Conservation (phyloP, 2,113 vertebrate genomes). For the Scytalopus superciliaris region DNA sequence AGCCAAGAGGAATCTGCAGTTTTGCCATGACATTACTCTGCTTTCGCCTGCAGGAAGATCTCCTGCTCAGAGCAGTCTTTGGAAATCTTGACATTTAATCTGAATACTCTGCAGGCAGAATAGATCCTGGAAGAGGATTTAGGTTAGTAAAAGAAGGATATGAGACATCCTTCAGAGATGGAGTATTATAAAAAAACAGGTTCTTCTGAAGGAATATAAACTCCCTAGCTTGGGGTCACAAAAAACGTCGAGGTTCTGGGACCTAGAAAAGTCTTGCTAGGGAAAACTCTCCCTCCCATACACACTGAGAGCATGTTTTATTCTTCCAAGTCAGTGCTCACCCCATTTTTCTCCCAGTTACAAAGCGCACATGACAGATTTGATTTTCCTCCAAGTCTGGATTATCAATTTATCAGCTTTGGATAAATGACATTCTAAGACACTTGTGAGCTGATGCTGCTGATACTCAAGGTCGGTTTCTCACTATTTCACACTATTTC, state of each 20-base stretch:
- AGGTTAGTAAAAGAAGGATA: background rate
- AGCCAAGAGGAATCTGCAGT: background rate
- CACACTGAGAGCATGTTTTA: background rate
- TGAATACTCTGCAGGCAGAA: background rate
- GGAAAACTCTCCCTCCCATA: background rate
- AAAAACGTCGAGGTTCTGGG: background rate
- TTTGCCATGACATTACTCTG: background rate
- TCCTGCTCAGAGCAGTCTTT: background rate
- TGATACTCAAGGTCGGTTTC: background rate
- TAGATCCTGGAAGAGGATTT: background rate
- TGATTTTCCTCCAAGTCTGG: background rate
- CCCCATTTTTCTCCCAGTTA: background rate
- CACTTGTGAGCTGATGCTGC: background rate
- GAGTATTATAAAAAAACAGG: background rate
- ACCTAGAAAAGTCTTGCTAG: background rate
- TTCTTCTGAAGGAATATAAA: background rate
- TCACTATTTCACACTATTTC: background rate
- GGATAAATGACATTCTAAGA: background rate
- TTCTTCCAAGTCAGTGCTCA: background rate
- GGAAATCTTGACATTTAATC: background rate
- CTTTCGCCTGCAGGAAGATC: background rate
- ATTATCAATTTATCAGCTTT: background rate
- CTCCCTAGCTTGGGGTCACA: background rate
- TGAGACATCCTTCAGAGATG: background rate
- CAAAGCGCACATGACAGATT: background rate